Conservation (phyloP, 1,140 invertebrate species). For the Eufriesea mexicana region DNA sequence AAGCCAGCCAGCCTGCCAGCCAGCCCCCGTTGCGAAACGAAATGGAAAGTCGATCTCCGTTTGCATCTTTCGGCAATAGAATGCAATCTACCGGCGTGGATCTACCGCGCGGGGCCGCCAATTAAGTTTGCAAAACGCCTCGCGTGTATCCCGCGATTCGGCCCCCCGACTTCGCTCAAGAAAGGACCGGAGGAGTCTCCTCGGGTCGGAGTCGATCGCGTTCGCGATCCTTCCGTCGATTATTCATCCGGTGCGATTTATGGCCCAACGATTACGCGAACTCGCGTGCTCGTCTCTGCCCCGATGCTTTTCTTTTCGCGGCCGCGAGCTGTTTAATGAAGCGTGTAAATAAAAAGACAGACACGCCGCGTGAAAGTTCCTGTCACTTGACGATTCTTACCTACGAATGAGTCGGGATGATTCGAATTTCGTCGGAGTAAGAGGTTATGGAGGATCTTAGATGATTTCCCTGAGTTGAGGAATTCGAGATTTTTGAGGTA, state of each 20-base stretch:
- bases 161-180: not conserved
- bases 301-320: too few species aligned
- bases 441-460: too few species aligned
- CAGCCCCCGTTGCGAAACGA: constrained; percentile 24
- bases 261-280: not conserved
- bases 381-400: too few species aligned
- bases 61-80: not conserved
- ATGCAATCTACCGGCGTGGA: constrained; percentile 22
- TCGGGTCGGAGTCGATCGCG: not conserved
- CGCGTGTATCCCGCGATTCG: not conserved
- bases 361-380: not conserved
- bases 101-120: not conserved
- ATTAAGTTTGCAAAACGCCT: constrained; percentile 29
- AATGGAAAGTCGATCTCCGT: constrained; percentile 36
- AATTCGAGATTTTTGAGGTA: too few species aligned
- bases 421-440: too few species aligned
- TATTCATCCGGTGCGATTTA: constrained; percentile 21
- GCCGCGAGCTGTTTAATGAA: not conserved
- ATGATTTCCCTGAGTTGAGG: too few species aligned
- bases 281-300: not conserved
- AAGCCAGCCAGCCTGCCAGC: not conserved
- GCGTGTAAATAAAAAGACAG: not conserved
- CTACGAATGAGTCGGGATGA: too few species aligned
- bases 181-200: not conserved
- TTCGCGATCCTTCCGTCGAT: not conserved